Conservation (phyloP, 1,140 invertebrate species). For the Drosophila subobscura region DNA sequence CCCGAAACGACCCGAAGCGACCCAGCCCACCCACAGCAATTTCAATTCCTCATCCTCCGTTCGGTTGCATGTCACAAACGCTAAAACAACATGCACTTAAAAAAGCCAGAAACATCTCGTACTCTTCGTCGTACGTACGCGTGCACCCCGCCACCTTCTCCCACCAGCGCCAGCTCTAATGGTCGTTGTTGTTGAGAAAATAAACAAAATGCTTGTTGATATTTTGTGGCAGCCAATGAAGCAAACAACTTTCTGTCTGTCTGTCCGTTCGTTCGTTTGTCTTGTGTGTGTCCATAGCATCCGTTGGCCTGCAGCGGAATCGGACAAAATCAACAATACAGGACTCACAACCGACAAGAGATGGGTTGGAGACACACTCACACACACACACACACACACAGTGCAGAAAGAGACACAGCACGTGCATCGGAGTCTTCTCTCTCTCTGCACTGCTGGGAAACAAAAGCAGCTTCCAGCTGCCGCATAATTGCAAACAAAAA, state of each 20-base stretch:
- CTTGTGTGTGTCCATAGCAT: conserved; percentile 44
- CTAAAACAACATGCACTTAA: conserved; percentile 78
- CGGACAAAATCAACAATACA: conserved; percentile 70
- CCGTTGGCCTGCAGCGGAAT: conserved; percentile 69
- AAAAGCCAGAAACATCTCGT: conserved; percentile 51
- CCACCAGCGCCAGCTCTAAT: conserved; percentile 22
- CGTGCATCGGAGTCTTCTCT: not conserved
- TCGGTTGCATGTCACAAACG: conserved; percentile 73
- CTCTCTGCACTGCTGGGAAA: conserved; percentile 24
- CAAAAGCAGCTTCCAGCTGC: conserved; percentile 56
- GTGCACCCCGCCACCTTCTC: not conserved
- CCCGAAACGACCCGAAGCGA: conserved; percentile 1
- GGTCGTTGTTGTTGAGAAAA: conserved; percentile 66
- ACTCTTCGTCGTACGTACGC: not conserved
- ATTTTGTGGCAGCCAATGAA: conserved; percentile 81
- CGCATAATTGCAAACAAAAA: conserved; percentile 70
- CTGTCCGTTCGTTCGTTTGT: conserved; percentile 18
- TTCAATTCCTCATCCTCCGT: conserved; percentile 8
- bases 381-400: not conserved
- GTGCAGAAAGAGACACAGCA: not conserved
- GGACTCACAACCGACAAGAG: conserved; percentile 23
- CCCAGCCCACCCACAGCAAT: conserved; percentile 5
- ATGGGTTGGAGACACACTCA: not conserved
- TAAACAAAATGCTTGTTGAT: conserved; percentile 81
- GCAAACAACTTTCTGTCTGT: conserved; percentile 63